These are phyloP conservation scores for Cyrtonyx montezumae DNA, from an alignment of 2,113 vertebrate genomes.

Conservation along the genomic window DNA sequence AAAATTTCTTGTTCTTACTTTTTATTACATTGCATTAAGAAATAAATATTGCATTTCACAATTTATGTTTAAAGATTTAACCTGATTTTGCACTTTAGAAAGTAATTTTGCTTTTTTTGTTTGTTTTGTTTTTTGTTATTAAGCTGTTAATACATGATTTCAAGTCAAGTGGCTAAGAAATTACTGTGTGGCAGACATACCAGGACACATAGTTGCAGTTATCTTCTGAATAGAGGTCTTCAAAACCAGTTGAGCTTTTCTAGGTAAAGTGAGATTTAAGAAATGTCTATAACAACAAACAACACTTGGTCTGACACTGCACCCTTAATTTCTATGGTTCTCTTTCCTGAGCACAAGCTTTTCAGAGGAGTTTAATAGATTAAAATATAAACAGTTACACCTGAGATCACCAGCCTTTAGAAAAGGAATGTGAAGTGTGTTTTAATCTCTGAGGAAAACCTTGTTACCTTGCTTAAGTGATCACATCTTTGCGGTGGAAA, in stretches of 20 bases:
- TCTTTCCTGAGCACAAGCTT: constrained; percentile 16
- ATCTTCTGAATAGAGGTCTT: background rate
- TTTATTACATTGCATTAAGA: background rate
- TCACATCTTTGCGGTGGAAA: constrained; percentile 59
- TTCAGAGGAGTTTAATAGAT: constrained; percentile 11
- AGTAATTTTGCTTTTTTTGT: background rate
- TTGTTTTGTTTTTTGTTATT: background rate
- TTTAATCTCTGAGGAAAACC: constrained; percentile 67
- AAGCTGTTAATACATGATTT: background rate
- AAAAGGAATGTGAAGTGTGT: constrained; percentile 25
- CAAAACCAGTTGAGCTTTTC: background rate
- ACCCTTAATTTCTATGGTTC: constrained; percentile 32
- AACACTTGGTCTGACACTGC: background rate
- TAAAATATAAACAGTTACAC: constrained; percentile 50
- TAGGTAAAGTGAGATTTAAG: background rate
- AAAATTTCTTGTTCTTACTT: background rate
- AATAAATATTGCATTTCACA: background rate
- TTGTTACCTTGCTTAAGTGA: constrained; percentile 56
- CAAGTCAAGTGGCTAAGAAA: background rate
- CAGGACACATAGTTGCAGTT: background rate
- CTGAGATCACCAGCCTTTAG: constrained; percentile 15
- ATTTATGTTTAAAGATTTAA: background rate
- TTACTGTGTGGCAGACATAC: background rate
- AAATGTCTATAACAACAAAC: background rate
- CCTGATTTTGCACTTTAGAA: background rate